Evolutionary conservation across 2,888 invertebrate genomes (phyloP).

Genomic region (Rugalucina vietnamica): DNA sequence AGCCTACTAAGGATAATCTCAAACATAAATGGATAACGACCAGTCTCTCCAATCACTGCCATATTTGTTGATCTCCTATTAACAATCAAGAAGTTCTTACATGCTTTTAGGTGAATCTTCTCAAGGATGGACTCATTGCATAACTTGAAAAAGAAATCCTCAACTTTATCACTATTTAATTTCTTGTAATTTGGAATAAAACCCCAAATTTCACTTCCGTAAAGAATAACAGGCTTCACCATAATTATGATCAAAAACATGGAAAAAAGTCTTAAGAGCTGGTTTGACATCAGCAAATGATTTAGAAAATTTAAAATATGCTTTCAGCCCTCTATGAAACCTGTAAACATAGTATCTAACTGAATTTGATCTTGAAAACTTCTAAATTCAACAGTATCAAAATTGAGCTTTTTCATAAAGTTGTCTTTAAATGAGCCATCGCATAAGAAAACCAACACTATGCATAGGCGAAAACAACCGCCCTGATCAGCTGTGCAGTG

Average conservation of each 20-base stretch:
- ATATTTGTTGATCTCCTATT: background rate
- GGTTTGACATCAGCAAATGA: background rate
- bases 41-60: background rate
- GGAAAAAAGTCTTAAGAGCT: background rate
- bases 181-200: background rate
- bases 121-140: background rate
- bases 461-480: no score
- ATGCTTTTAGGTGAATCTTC: background rate
- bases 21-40: background rate
- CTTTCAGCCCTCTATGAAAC: no score
- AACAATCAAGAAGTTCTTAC: background rate
- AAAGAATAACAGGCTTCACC: background rate
- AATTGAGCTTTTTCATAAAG: no score
- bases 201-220: background rate
- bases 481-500: no score
- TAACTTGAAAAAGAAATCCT: background rate
- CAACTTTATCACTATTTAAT: background rate
- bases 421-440: no score
- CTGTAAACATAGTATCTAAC: no score
- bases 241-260: background rate
- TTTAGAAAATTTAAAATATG: background rate
- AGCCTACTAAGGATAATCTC: background rate
- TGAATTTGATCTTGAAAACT: no score
- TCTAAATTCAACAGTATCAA: no score
- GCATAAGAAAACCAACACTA: no score